phyloP scores from a whole-genome alignment of 23 tunicate genomes.

The Corella eumyota region DNA sequence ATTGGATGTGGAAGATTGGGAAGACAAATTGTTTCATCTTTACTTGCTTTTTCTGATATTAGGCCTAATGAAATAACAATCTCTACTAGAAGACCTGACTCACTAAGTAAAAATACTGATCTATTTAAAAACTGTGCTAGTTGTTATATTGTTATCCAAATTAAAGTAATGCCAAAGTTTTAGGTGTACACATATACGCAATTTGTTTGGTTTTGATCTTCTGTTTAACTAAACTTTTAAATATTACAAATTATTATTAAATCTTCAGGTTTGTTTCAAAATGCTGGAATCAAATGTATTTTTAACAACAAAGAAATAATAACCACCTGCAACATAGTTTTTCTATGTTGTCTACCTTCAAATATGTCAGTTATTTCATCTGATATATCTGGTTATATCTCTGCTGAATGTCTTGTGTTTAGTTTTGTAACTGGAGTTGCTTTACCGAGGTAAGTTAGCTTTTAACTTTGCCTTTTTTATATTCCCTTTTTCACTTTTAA shows the following conservation, averaged over 20 bases:
- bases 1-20: constrained; percentile 91
- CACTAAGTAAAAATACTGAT: constrained; percentile 15
- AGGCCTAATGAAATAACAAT: constrained; percentile 56
- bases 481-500: too few species aligned
- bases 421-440: constrained; percentile 62
- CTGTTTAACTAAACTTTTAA: background rate
- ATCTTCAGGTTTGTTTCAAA: constrained; percentile 41
- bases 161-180: too few species aligned
- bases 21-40: constrained; percentile 49
- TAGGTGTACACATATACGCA: too few species aligned
- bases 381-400: constrained; percentile 26
- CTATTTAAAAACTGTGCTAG: too few species aligned
- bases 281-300: constrained; percentile 59
- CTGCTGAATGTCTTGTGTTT: constrained; percentile 33
- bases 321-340: constrained; percentile 34
- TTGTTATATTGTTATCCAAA: too few species aligned
- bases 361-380: constrained; percentile 39
- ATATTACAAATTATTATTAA: background rate
- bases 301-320: constrained; percentile 55
- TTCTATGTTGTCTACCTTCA: constrained; percentile 65
- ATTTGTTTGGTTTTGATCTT: too few species aligned
- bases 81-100: constrained; percentile 65
- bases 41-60: constrained; percentile 48
- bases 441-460: constrained; percentile 38
- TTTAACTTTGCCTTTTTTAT: background rate